Base-by-base conservation (phyloP, 2,113 vertebrate genomes). In the Mormyrus iriodes region DNA sequence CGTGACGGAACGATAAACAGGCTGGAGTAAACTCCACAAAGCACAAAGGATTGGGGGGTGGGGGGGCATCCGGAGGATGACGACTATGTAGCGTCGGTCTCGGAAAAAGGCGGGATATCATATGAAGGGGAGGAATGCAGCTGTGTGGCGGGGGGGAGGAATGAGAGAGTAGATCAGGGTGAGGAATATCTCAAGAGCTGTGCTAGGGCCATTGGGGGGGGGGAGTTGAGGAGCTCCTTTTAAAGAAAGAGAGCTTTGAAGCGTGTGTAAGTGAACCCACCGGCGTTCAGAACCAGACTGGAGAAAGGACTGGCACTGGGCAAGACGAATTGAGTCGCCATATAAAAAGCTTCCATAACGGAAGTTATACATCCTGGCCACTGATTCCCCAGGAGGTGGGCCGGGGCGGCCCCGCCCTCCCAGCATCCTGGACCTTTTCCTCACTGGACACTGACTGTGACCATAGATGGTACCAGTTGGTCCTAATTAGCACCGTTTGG, bases 1-100 rank as follows among this genome's bases (percentile, higher is more conserved):
- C 48, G 51, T 39, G 51, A 55, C 85, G 51, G 85, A 55, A 55
- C 48, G 51, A 86, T 86, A 86, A 86, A 86, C 85, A 55, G 49
- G 13, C 48, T 51, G n/a, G 27, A 86, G 85, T 55, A 31, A 17
- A 86, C 27, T 12, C 9, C 39, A 86, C 85, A 53, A 86, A 86
- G 85, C 51, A 21, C 31, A 15, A 52, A 31, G 15, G 15, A 17
- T 35, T 1, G 48, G 48, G 9, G 24, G 48, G 48, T 0, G n/a
- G 49, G 27, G 24, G 49, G 1, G 13, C 49, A 53, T 17, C 27
- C n/a, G 15, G 21, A 31, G 69, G 69, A 49, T 17, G 12, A 76
- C 17, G 31, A 35, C 69, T 76, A 17, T 24, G 58, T 12, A 13
- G 31, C 8, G 8, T 83, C 42, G 42, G 8, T 83, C 79, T 19